These are phyloP conservation scores for Athrips mouffetella DNA, from an alignment of 2,888 invertebrate species.

Conservation along the genomic window DNA sequence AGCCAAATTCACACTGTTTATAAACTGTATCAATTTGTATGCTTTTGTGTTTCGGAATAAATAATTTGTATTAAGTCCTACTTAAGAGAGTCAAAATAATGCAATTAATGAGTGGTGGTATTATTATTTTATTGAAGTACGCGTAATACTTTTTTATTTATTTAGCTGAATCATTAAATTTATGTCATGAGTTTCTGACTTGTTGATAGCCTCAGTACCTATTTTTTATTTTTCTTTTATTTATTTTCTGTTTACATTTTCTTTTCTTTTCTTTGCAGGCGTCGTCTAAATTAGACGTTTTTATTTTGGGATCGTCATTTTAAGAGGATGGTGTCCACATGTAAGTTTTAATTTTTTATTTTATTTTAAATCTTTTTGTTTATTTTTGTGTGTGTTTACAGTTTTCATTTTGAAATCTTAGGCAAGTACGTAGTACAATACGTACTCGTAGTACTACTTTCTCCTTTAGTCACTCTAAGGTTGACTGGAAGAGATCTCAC, in stretches of 20 bases:
- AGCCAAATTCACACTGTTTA: no score
- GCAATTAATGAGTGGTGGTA: no score
- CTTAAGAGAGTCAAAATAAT: no score
- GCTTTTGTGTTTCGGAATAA: no score
- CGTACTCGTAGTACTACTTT: no score
- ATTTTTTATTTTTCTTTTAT: slow-evolving; percentile 28
- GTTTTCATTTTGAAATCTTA: not conserved
- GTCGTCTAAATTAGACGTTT: slow-evolving; percentile 40
- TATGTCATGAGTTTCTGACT: not conserved
- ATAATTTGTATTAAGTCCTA: no score
- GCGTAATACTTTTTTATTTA: no score
- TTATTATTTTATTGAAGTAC: no score
- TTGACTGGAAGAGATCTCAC: no score
- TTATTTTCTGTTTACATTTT: slow-evolving; percentile 43
- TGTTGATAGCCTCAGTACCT: slow-evolving; percentile 14
- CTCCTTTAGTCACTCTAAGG: no score
- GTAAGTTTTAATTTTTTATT: slow-evolving; percentile 71
- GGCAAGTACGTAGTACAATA: no score
- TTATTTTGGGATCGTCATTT: slow-evolving; percentile 50
- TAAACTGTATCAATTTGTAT: no score
- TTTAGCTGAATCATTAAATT: slow-evolving; percentile 1
- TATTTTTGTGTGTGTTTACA: slow-evolving; percentile 15
- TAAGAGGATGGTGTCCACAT: slow-evolving; percentile 77
- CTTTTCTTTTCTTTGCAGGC: slow-evolving; percentile 63
- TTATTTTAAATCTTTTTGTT: slow-evolving; percentile 37